Base-by-base conservation (phyloP, 2,888 invertebrate genomes). In the Hylaea fasciaria region DNA sequence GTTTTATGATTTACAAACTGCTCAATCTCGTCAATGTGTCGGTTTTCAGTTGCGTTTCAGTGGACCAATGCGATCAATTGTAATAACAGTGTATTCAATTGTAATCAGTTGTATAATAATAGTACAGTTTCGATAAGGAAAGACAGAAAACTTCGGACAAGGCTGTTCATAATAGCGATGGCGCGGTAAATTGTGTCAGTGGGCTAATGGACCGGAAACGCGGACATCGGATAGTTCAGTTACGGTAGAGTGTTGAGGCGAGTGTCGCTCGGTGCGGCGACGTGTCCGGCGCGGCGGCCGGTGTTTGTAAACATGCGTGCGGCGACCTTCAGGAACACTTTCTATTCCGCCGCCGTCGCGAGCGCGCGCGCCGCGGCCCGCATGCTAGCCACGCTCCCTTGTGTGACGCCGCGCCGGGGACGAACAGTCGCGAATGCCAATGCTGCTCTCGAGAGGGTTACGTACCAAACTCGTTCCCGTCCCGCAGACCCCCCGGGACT, bases 301-400 rank as follows among this genome's bases (percentile, higher is more conserved):
- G 0, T 62, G 64, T 66, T 66, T 54, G 64, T 65, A 68, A 65
- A 68, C 65, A 68, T 9, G 51, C 57, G 65, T 43, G 56, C 46
- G 52, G 63, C 65, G 72, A 70, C 75, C 75, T 73, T 72, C 73
- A 70, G 48, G 63, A 71, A 68, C 73, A 80, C 80, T 80, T 80
- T 81, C 80, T 68, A 71, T 72, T 58, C 56, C 57, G 56, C 12
- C 46, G 44, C 41, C 45, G n/a, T 28, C 51, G 43, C 28, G n/a
- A n/a, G n/a, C 46, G 35, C 22, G 12, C 13, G 12, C 17, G 41
- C 22, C 29, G 45, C 45, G n/a, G n/a, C n/a, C n/a, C n/a, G n/a
- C n/a, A n/a, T n/a, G n/a, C n/a, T n/a, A n/a, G n/a, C n/a, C n/a
- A n/a, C n/a, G n/a, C n/a, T n/a, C n/a, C n/a, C n/a, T n/a, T 35